Base-by-base conservation (phyloP, 2,888 invertebrate species). In the Spisula subtruncata region DNA sequence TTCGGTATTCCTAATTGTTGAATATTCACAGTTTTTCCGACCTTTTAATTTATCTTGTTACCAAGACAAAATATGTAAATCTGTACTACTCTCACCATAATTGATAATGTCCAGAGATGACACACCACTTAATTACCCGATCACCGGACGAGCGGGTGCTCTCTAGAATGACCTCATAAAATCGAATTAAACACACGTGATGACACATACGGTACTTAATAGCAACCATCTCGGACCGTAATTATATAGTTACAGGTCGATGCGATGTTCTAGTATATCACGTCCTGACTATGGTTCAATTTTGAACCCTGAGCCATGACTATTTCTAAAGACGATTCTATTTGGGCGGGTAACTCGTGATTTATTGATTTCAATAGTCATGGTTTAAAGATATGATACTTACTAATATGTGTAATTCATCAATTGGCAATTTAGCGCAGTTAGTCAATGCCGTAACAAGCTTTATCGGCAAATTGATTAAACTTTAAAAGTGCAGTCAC, bases 41-140 rank as follows among this genome's bases (percentile, higher is more conserved):
- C 60, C 60, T 25, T 25, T 66, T 66, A 66, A 66, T 66, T 25
- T 35, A 35, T 35, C 35, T 35, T 75, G 35, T 81, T 8, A 29
- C 29, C 29, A 51, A 81, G 81, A 81, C 81, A 54, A 81, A 81
- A 32, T 81, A 81, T 81, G n/a, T 54, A 54, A 51, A 81, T 81
- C n/a, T 51, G 6, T 75, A 75, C 35, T 35, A 75, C 6, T 29
- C 81, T 29, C 29, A 32, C 81, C n/a, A 46, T 81, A 51, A 81
- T 51, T 81, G 81, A 81, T 81, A 16, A 29, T 29, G 81, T 51
- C 81, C 81, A 81, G 81, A 48, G 35, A 75, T 35, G 25, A 18
- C 14, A 32, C 32, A 75, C 32, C 75, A 75, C 32, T 75, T 35
- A 32, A 75, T 75, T 75, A 75, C 75, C 12, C 32, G 32, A 75